Evolutionary conservation across 2,797 vertebrate species (phyloP).

Genomic region (Lophotriccus pileatus): DNA sequence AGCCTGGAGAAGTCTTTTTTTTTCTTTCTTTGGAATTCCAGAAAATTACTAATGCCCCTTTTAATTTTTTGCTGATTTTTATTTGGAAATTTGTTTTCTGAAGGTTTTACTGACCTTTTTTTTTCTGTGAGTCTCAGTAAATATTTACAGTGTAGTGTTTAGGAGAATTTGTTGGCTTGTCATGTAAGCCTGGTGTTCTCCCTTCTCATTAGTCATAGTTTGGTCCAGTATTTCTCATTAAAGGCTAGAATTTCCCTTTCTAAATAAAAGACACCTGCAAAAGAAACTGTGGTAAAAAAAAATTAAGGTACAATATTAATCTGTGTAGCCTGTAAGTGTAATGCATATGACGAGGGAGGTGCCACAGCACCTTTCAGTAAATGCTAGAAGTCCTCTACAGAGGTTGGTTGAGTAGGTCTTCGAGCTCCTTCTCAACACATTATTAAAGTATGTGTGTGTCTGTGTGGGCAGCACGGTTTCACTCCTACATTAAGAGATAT

Average conservation of each 20-base stretch:
- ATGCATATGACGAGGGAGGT: not conserved
- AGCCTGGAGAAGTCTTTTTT: slow-evolving; percentile 10
- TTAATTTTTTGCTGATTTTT: slow-evolving; percentile 29
- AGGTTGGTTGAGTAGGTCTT: not conserved
- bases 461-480: rapidly evolving
- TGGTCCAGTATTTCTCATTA: not conserved
- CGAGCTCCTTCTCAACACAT: not conserved
- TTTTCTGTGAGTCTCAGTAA: not conserved
- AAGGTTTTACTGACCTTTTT: not conserved
- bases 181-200: not conserved
- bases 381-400: not conserved
- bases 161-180: not conserved
- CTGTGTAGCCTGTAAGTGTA: not conserved
- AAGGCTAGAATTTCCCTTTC: not conserved
- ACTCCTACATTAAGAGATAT: not conserved
- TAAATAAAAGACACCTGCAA: not conserved
- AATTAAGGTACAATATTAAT: not conserved
- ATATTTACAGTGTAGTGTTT: not conserved
- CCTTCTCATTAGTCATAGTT: not conserved
- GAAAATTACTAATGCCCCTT: slow-evolving; percentile 21
- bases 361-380: not conserved
- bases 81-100: slow-evolving; percentile 33
- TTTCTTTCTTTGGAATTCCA: slow-evolving; percentile 42
- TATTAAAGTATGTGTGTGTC: not conserved
- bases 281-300: not conserved